These are phyloP conservation scores for Camelus bactrianus DNA, from an alignment of 2,113 vertebrate species.

Conservation along the genomic window DNA sequence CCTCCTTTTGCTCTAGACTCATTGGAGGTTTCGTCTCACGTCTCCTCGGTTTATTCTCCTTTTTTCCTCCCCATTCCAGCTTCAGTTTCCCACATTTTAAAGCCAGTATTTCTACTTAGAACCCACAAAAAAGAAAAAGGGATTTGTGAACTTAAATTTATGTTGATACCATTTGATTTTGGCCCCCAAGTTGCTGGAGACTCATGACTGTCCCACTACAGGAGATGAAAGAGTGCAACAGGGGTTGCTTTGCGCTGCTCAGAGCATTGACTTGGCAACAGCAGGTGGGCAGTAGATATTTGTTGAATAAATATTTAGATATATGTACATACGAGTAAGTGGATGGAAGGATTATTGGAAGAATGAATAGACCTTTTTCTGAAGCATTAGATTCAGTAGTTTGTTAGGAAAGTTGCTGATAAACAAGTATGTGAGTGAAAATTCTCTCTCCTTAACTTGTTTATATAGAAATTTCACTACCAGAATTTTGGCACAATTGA, in stretches of 20 bases:
- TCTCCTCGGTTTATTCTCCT: neutral
- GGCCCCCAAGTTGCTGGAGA: neutral
- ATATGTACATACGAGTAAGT: neutral
- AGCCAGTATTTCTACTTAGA: neutral
- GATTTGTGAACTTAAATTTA: neutral
- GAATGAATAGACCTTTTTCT: neutral
- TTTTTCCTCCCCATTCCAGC: neutral
- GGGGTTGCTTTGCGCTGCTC: neutral
- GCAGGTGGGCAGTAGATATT: neutral
- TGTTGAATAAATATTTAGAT: neutral
- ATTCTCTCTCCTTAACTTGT: neutral
- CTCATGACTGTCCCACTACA: neutral
- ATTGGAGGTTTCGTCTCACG: neutral
- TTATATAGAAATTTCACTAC: conserved; percentile 19
- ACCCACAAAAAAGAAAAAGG: neutral
- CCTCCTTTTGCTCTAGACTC: conserved; percentile 10
- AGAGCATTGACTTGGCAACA: neutral
- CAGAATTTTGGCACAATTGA: neutral
- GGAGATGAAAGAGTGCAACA: neutral
- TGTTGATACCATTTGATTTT: neutral
- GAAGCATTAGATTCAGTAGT: neutral
- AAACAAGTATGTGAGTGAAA: neutral
- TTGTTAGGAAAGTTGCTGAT: neutral
- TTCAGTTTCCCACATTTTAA: neutral
- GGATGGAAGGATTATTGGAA: neutral